Conservation (phyloP, 2,888 invertebrate genomes). For the Ecliptopera silaceata region DNA sequence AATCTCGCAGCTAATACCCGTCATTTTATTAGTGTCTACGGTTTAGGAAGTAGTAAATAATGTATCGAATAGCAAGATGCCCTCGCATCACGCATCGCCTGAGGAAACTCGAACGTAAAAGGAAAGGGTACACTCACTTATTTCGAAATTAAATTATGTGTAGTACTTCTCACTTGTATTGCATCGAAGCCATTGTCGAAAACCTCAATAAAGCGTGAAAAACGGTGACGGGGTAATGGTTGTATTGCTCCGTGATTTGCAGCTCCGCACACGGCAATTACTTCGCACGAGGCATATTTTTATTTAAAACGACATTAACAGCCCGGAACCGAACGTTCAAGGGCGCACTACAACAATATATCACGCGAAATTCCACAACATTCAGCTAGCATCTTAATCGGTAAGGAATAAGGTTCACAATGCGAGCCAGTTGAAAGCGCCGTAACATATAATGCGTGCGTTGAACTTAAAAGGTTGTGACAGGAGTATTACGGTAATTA, state of each 20-base stretch:
- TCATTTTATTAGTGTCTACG: constrained; percentile 48
- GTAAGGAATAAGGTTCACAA: constrained; percentile 56
- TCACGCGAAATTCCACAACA: constrained; percentile 55
- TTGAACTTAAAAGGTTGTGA: constrained; percentile 81
- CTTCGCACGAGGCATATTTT: constrained; percentile 59
- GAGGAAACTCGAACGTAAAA: constrained; percentile 29
- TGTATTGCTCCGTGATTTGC: constrained; percentile 51
- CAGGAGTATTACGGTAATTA: constrained; percentile 77
- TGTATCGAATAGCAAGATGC: constrained; percentile 33
- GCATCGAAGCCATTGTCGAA: constrained; percentile 40
- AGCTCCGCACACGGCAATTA: constrained; percentile 57
- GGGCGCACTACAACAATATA: constrained; percentile 67
- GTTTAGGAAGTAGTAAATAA: constrained; percentile 55
- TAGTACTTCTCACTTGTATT: constrained; percentile 35
- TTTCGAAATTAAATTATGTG: constrained; percentile 23
- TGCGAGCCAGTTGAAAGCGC: constrained; percentile 42
- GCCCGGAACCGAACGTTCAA: constrained; percentile 69
- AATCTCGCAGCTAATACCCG: constrained; percentile 49
- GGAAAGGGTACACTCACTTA: constrained; percentile 17
- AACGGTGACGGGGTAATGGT: constrained; percentile 29
- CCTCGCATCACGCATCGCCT: constrained; percentile 35
- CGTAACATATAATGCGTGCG: constrained; percentile 62
- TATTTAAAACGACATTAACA: constrained; percentile 72
- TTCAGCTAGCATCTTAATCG: constrained; percentile 56
- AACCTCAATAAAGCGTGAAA: constrained; percentile 35